Base-by-base conservation (phyloP, 1,140 invertebrate species). In the Tetramorium alpestre region DNA sequence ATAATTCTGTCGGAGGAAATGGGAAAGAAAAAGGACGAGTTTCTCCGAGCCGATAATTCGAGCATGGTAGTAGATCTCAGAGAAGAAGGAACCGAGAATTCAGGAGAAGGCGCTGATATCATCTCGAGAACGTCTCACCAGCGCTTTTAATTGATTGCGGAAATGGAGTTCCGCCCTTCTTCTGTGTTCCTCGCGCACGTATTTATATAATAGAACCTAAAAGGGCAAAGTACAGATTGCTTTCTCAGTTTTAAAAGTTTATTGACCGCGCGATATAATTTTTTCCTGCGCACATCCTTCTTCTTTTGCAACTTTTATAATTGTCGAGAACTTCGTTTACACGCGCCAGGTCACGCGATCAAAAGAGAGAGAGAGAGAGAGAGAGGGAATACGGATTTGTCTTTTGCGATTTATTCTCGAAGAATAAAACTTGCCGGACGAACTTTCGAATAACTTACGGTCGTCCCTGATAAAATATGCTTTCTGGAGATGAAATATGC, bases 1-100 rank as follows among this genome's bases (percentile, higher is more conserved):
- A 89, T 89, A 86, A 88, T 88, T 78, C 75, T 72, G 78, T 33
- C 22, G 58, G n/a, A 18, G 87, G 56, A 49, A 67, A 75, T 67
- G 69, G 58, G 51, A 82, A 72, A 28, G 49, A 60, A 49, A 86
- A 58, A 28, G 56, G 38, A 84, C 38, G 54, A 56, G 64, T 47
- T 47, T 16, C 49, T 22, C 2, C n/a, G n/a, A 62, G 44, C 69
- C 51, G 76, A 80, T 73, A 77, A 72, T 76, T 82, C 77, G 77
- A 70, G 51, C 28, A 64, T 28, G 60, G 49, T 22, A 47, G 51
- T 67, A 33, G 51, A 81, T 85, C 54, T 51, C 25, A 1, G 11
- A 70, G 18, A 10, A 38, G n/a, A 49, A 13, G 28, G n/a, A n/a
- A 51, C 33, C 25, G 38, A 75, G 54, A 7, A 70, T 72, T 8